Conservation (phyloP, 2,113 vertebrate species). For the Xyrauchen texanus region DNA sequence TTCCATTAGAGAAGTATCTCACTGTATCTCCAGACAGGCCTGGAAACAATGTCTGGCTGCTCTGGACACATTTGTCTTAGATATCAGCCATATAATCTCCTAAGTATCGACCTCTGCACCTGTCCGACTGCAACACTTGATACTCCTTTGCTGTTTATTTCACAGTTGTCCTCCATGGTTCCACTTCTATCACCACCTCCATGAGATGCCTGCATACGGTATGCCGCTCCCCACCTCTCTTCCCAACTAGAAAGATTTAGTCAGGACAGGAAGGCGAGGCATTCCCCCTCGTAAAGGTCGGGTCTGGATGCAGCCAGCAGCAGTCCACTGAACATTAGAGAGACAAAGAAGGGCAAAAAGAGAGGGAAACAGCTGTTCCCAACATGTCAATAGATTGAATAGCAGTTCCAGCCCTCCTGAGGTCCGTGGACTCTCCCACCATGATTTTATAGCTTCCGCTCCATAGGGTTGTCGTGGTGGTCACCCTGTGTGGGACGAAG, state of each 20-base stretch:
- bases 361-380: conserved; percentile 51
- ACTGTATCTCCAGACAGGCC: not conserved
- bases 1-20: not conserved
- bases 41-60: conserved; percentile 30
- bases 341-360: conserved; percentile 2
- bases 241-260: conserved; percentile 33
- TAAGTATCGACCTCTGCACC: conserved; percentile 64
- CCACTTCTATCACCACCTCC: conserved; percentile 63
- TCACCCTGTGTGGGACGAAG: conserved; percentile 24
- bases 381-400: conserved; percentile 65
- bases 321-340: conserved; percentile 50
- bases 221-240: not conserved
- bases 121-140: conserved; percentile 69
- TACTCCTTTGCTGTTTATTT: conserved; percentile 58
- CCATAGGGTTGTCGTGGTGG: not conserved
- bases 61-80: conserved; percentile 44
- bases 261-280: conserved; percentile 15
- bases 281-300: conserved; percentile 71
- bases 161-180: conserved; percentile 69
- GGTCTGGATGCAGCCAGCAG: conserved; percentile 60
- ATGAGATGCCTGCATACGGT: conserved; percentile 46
- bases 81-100: conserved; percentile 51
- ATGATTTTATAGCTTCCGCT: conserved; percentile 58
- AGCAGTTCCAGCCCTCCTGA: conserved; percentile 52
- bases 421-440: conserved; percentile 51